Base-by-base conservation (phyloP, 1,140 invertebrate genomes). In the Ditylenchus dipsaci region DNA sequence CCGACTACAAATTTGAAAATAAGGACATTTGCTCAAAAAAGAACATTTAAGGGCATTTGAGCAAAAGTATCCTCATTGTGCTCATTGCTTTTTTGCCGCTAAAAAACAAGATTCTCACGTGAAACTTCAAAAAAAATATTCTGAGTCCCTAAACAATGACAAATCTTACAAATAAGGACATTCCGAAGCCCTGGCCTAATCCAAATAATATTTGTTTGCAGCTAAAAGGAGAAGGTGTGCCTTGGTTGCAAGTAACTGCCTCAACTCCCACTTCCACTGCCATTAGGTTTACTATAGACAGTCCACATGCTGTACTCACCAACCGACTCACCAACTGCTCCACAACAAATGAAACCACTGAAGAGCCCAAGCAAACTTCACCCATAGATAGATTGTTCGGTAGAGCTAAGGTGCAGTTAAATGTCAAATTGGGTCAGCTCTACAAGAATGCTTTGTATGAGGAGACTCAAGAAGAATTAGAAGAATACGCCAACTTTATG, bases 181-280 rank as follows among this genome's bases (percentile, higher is more conserved):
- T n/a, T n/a, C n/a, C n/a, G n/a, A n/a, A n/a, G n/a, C n/a, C n/a
- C n/a, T n/a, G n/a, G n/a, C n/a, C n/a, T n/a, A n/a, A n/a, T n/a
- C n/a, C n/a, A n/a, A n/a, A n/a, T n/a, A n/a, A n/a, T n/a, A n/a
- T 53, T 53, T 7, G 3, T 8, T 26, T 53, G n/a, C 61, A 53
- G 58, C 70, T 67, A 15, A 60, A 67, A 63, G 69, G 69, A 3
- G 57, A 30, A 29, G 73, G 65, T 33, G 64, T n/a, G 62, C 78
- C 61, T 67, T 89, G 94, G 49, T 94, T 98, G 72, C 93, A 97
- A 85, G 87, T 98, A 60, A 97, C 95, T 0, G 95, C 95, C 7
- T 97, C 95, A 3, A 97, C 95, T 1, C 94, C 95, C 0, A 96
- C 94, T 15, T 93, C 91, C 76, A 95, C 91, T 45, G 95, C 95